A percentile compares a stretch with the other conserved stretches of the same genome.
phyloP scores from a whole-genome alignment of 2,113 vertebrate genomes.

The Syngnathus typhle region DNA sequence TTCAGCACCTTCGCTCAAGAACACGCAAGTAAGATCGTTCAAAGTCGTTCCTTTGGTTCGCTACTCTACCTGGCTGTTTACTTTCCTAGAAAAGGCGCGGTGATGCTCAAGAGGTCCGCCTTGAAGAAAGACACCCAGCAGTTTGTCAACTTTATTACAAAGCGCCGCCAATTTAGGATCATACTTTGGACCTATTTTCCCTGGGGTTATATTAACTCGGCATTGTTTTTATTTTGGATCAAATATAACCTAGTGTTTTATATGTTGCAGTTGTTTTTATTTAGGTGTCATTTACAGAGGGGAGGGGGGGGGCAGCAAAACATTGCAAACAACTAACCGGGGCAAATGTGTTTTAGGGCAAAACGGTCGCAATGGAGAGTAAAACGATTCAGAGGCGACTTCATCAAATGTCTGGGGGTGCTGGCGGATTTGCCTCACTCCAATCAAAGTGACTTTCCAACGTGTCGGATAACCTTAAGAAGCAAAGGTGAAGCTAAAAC shows the following conservation, averaged over 20 bases:
- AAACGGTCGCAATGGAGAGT: slow-evolving; percentile 42
- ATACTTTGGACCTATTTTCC: background rate
- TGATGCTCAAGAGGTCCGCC: slow-evolving; percentile 16
- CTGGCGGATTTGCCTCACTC: slow-evolving; percentile 1
- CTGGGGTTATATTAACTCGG: background rate
- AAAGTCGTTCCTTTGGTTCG: slow-evolving; percentile 27
- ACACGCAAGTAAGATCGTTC: slow-evolving; percentile 73
- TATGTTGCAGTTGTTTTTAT: slow-evolving; percentile 50
- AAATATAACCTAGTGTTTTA: slow-evolving; percentile 49
- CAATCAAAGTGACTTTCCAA: background rate
- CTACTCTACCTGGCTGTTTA: slow-evolving; percentile 6
- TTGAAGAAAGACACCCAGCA: background rate
- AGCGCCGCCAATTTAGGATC: slow-evolving; percentile 14
- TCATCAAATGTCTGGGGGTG: slow-evolving; percentile 28
- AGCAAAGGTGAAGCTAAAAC: background rate
- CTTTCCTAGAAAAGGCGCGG: slow-evolving; percentile 54
- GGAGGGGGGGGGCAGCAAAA: slow-evolving; percentile 25
- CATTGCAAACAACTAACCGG: slow-evolving; percentile 27
- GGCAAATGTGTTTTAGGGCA: slow-evolving; percentile 35
- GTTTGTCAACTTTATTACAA: background rate
- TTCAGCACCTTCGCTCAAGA: slow-evolving; percentile 91
- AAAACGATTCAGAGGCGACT: slow-evolving; percentile 19
- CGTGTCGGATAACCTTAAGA: background rate
- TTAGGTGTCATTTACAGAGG: slow-evolving; percentile 51
- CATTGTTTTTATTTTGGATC: slow-evolving; percentile 21